These are phyloP conservation scores for Meriones unguiculatus DNA, from an alignment of 2,113 vertebrate species.

Conservation along the genomic window DNA sequence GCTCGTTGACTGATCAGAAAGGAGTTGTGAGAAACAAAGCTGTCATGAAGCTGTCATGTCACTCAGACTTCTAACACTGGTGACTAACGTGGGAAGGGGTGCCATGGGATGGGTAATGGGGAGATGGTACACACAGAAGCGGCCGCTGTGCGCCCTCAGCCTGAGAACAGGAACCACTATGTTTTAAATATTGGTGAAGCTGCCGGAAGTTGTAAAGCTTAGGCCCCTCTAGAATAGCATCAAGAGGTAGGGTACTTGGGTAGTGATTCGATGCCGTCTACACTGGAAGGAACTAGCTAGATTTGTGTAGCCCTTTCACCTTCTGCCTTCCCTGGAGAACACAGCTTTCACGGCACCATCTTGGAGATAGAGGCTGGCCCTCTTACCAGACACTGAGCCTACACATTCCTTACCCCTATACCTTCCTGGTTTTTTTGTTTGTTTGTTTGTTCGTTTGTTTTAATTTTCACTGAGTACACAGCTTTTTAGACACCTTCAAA, in stretches of 20 bases:
- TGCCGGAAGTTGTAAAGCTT: background rate
- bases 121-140: rapidly evolving
- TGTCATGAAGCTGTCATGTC: background rate
- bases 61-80: background rate
- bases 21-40: rapidly evolving
- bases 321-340: background rate
- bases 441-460: no score
- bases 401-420: rapidly evolving
- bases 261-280: background rate
- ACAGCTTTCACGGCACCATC: background rate
- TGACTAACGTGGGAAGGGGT: background rate
- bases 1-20: background rate
- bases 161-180: background rate
- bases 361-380: background rate
- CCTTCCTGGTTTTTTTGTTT: background rate
- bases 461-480: rapidly evolving
- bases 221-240: background rate
- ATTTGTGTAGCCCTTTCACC: background rate
- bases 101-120: no score
- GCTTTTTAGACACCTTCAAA: background rate
- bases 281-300: background rate
- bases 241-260: background rate
- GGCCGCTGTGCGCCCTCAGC: background rate
- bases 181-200: background rate
- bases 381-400: background rate